phyloP scores from a whole-genome alignment of 2,797 vertebrate genomes.

The Borostomias antarcticus region DNA sequence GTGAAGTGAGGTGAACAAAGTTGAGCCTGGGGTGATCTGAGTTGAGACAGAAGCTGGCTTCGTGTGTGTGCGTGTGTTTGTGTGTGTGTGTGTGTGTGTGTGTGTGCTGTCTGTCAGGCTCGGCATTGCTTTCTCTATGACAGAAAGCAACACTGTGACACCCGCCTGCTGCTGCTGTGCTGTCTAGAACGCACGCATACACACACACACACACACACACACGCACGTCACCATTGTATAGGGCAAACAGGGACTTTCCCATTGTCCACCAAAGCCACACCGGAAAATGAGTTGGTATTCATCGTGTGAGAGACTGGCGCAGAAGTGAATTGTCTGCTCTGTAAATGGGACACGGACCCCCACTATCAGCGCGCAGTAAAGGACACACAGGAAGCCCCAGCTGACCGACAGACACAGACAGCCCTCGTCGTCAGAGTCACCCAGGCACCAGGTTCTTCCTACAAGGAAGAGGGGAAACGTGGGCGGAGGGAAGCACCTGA shows the following conservation, averaged over 20 bases:
- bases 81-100: constrained; percentile 18
- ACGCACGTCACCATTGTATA: not conserved
- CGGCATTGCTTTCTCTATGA: not conserved
- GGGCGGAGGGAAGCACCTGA: too few species aligned
- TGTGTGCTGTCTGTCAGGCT: not conserved
- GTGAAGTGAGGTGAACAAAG: not conserved
- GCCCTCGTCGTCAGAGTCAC: too few species aligned
- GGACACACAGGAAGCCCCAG: not conserved
- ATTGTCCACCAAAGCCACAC: too few species aligned
- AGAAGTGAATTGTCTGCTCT: not conserved
- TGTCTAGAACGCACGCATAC: not conserved
- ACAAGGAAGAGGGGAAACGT: not conserved
- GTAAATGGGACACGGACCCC: not conserved
- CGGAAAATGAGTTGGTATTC: too few species aligned
- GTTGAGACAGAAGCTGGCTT: not conserved
- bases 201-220: not conserved
- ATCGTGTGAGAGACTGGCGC: not conserved
- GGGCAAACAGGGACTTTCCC: not conserved
- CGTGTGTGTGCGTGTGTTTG: constrained; percentile 22
- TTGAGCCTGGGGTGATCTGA: not conserved
- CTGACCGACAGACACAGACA: not conserved
- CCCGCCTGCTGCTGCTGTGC: not conserved
- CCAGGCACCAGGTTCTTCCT: not conserved
- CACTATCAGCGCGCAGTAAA: not conserved
- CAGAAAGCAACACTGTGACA: not conserved